Conservation (phyloP, 2,113 vertebrate species). For the Accipiter virgatus region DNA sequence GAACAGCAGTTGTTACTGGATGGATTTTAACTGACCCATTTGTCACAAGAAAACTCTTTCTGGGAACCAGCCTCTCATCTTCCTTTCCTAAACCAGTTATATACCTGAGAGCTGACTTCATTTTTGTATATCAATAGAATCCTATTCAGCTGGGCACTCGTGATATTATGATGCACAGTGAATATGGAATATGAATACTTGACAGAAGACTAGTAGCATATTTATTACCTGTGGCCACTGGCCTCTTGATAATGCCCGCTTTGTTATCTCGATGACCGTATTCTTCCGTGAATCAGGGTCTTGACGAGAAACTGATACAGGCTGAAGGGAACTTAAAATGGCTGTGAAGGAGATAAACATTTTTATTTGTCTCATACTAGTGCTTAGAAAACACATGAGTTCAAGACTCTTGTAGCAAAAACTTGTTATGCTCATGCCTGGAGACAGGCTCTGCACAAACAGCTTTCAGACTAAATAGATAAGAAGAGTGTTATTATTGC, state of each 20-base stretch:
- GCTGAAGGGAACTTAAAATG: constrained; percentile 83
- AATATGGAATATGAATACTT: not conserved
- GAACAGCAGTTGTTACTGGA: not conserved
- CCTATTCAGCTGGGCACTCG: not conserved
- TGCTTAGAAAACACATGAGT: not conserved
- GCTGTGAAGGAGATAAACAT: not conserved
- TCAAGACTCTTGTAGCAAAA: not conserved
- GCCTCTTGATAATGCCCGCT: constrained; percentile 83
- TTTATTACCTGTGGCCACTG: constrained; percentile 90
- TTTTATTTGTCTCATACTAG: not conserved
- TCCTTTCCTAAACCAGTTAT: not conserved
- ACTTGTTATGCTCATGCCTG: not conserved
- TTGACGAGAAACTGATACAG: constrained; percentile 88
- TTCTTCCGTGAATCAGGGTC: constrained; percentile 93
- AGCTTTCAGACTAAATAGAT: not conserved
- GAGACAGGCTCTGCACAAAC: not conserved
- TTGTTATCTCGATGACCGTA: constrained; percentile 88
- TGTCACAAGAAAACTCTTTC: not conserved
- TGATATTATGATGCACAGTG: not conserved
- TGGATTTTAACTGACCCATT: not conserved
- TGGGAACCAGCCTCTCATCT: not conserved
- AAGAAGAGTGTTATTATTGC: not conserved
- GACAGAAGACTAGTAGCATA: not conserved
- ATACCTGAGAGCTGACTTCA: not conserved
- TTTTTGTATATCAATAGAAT: not conserved